A percentile compares a stretch with the other conserved stretches of the same genome.
Evolutionary conservation across 2,888 invertebrate species (phyloP).

Genomic region (Galerucella calmariensis): DNA sequence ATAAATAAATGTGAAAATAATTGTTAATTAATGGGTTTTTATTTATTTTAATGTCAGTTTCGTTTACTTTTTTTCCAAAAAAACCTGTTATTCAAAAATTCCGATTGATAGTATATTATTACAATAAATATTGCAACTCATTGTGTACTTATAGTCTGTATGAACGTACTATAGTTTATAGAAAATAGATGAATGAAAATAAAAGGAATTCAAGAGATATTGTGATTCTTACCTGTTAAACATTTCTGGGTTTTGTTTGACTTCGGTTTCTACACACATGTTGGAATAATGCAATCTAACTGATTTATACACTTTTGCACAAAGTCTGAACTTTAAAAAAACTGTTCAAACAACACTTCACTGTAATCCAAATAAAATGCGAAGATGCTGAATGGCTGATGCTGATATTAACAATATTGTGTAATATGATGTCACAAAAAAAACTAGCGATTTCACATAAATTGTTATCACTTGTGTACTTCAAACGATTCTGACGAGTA

Average conservation of each 20-base stretch:
- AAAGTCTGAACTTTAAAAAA: constrained; percentile 7
- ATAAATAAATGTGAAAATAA: neutral
- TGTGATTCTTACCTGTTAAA: constrained; percentile 57
- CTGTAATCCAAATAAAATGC: constrained; percentile 30
- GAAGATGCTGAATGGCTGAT: constrained; percentile 5
- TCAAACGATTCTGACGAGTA: neutral
- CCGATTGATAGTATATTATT: too few relatives aligned
- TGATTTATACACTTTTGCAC: constrained; percentile 38
- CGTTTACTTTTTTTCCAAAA: neutral
- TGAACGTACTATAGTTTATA: neutral
- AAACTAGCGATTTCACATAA: neutral
- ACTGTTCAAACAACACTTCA: constrained; percentile 25
- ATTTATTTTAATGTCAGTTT: too few relatives aligned
- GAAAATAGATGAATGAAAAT: too few relatives aligned
- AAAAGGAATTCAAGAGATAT: too few relatives aligned
- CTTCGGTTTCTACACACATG: constrained; percentile 55
- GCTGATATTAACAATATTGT: constrained; percentile 34
- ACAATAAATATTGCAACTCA: neutral
- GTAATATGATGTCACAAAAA: constrained; percentile 39
- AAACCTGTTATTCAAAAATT: too few relatives aligned
- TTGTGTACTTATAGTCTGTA: neutral
- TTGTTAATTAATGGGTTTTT: neutral
- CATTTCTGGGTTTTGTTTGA: constrained; percentile 54
- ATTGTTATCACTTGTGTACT: neutral
- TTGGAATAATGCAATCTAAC: constrained; percentile 23